Conservation (phyloP, 2,797 vertebrate species). For the Gymnothorax javanicus region DNA sequence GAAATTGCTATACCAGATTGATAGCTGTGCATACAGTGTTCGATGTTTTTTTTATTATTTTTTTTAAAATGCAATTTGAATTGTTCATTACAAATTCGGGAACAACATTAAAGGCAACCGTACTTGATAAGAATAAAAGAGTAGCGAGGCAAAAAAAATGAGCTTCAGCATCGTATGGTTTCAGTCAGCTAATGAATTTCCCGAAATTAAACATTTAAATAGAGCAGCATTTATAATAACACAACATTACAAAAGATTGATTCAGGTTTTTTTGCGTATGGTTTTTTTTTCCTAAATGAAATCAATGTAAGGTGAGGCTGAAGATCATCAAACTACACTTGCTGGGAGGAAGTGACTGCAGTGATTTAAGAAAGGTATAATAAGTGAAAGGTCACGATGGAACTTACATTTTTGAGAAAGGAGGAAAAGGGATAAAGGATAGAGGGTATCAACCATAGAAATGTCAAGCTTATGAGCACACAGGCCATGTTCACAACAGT, state of each 20-base stretch:
- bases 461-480: not conserved
- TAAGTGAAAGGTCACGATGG: not conserved
- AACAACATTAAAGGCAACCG: too few relatives aligned
- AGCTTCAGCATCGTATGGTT: too few relatives aligned
- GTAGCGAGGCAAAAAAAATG: too few relatives aligned
- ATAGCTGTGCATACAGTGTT: not conserved
- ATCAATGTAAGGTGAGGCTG: too few relatives aligned
- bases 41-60: not conserved
- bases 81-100: too few relatives aligned
- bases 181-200: too few relatives aligned
- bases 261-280: not conserved
- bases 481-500: not conserved
- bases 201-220: too few relatives aligned
- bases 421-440: not conserved
- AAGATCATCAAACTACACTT: not conserved
- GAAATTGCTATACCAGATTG: not conserved
- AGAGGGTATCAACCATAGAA: not conserved
- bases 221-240: too few relatives aligned
- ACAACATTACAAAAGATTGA: too few relatives aligned
- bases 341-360: not conserved
- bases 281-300: too few relatives aligned
- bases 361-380: not conserved
- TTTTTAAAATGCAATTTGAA: too few relatives aligned
- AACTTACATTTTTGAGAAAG: not conserved
- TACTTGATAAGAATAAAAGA: too few relatives aligned